These are phyloP conservation scores for Cyphomyrmex costatus DNA, from an alignment of 1,140 invertebrate genomes.

Conservation along the genomic window DNA sequence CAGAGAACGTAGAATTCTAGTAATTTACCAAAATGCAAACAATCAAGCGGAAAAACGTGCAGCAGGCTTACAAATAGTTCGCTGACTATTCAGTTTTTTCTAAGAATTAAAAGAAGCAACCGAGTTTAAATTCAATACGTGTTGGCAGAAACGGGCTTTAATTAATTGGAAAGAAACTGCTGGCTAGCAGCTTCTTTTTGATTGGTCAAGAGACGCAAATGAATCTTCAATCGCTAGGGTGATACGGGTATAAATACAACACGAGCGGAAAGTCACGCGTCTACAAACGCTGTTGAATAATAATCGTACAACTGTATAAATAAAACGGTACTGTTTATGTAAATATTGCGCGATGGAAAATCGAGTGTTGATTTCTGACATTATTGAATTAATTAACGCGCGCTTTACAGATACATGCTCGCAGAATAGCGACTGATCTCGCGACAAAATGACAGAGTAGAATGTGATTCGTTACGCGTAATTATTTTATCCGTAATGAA, in stretches of 20 bases:
- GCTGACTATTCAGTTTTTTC: no score
- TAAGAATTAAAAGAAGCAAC: no score
- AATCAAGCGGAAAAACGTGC: no score
- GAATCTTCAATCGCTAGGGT: no score
- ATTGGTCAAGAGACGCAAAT: no score
- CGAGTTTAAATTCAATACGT: no score
- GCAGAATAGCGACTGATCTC: neutral
- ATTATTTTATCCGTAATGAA: neutral
- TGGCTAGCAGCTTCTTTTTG: no score
- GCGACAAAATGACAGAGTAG: neutral
- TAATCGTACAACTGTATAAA: conserved; percentile 24
- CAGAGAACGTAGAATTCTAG: no score
- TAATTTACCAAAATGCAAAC: no score
- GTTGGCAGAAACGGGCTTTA: no score
- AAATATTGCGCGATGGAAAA: conserved; percentile 31
- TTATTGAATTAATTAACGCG: conserved; percentile 13
- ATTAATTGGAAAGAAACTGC: no score
- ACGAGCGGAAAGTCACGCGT: conserved; percentile 43
- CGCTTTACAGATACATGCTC: neutral
- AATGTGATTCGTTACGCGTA: neutral
- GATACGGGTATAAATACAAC: neutral
- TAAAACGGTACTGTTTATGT: conserved; percentile 19
- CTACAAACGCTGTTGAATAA: conserved; percentile 38
- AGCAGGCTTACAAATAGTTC: no score
- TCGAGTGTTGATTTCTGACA: conserved; percentile 19